Conservation (phyloP, 2,888 invertebrate genomes). For the Ophraella communa region DNA sequence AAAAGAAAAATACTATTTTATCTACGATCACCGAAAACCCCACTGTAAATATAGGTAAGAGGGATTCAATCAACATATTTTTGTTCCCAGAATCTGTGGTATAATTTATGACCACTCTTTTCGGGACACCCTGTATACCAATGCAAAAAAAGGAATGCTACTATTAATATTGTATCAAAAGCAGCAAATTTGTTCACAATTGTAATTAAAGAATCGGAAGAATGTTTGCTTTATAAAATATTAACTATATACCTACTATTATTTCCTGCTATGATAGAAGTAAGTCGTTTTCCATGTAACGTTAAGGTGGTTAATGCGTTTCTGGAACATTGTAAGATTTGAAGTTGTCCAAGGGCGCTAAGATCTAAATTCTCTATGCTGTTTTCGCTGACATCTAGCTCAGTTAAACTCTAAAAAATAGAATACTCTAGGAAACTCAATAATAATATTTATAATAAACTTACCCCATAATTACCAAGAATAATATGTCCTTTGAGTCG, state of each 20-base stretch:
- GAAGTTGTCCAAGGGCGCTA: constrained; percentile 77
- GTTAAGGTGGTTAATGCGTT: constrained; percentile 79
- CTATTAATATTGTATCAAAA: too few relatives aligned
- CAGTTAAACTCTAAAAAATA: constrained; percentile 74
- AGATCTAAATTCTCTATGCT: constrained; percentile 82
- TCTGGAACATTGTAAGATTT: constrained; percentile 76
- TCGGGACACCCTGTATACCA: too few relatives aligned
- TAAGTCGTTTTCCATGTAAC: constrained; percentile 77
- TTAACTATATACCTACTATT: constrained; percentile 68
- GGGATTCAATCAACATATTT: too few relatives aligned
- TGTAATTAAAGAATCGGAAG: too few relatives aligned
- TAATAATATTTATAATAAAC: constrained; percentile 52
- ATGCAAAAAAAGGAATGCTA: too few relatives aligned
- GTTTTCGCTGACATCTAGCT: constrained; percentile 84
- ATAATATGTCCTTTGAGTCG: constrained; percentile 83
- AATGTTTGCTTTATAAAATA: constrained; percentile 37
- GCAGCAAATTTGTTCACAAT: too few relatives aligned
- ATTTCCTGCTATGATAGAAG: constrained; percentile 79
- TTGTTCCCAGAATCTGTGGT: too few relatives aligned
- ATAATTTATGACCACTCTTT: too few relatives aligned
- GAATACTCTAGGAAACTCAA: too few relatives aligned
- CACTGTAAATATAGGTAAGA: too few relatives aligned
- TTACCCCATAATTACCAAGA: constrained; percentile 84
- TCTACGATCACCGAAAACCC: too few relatives aligned
- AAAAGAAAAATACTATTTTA: constrained; percentile 52